A percentile compares a stretch with the other conserved stretches of the same genome.
Conservation (phyloP, 1,140 invertebrate genomes). For the Drosophila asahinai region DNA sequence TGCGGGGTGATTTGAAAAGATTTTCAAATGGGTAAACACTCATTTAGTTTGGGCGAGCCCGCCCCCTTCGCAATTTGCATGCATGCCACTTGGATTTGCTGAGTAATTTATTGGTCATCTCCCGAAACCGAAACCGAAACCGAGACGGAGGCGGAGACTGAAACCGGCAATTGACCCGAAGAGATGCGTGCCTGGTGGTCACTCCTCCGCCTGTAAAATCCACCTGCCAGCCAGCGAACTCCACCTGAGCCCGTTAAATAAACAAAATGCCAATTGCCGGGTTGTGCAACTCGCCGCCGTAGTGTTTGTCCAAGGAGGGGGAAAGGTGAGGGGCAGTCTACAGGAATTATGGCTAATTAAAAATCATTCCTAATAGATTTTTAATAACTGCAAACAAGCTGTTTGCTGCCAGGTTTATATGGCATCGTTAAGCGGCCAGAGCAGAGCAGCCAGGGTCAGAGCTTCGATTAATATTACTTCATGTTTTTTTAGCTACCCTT, state of each 20-base stretch:
- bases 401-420: constrained; percentile 36
- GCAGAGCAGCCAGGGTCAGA: constrained; percentile 26
- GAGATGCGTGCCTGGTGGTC: constrained; percentile 21
- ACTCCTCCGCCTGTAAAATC: neutral
- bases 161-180: constrained; percentile 24
- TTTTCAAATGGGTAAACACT: constrained; percentile 27
- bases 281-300: constrained; percentile 22
- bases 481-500: neutral
- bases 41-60: neutral
- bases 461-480: constrained; percentile 11
- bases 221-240: constrained; percentile 4
- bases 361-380: constrained; percentile 61
- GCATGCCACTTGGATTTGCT: constrained; percentile 5
- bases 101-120: constrained; percentile 10
- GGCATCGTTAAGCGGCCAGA: constrained; percentile 28
- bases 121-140: neutral
- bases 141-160: neutral
- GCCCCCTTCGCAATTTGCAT: constrained; percentile 34
- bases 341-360: constrained; percentile 65
- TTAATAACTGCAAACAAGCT: constrained; percentile 47
- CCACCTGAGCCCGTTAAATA: constrained; percentile 21
- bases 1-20: constrained; percentile 4
- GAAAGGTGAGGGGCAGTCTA: constrained; percentile 8
- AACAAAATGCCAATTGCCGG: constrained; percentile 31
- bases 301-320: constrained; percentile 10